Conservation (phyloP, 1,140 invertebrate genomes). For the Trachelipus rathkii region DNA sequence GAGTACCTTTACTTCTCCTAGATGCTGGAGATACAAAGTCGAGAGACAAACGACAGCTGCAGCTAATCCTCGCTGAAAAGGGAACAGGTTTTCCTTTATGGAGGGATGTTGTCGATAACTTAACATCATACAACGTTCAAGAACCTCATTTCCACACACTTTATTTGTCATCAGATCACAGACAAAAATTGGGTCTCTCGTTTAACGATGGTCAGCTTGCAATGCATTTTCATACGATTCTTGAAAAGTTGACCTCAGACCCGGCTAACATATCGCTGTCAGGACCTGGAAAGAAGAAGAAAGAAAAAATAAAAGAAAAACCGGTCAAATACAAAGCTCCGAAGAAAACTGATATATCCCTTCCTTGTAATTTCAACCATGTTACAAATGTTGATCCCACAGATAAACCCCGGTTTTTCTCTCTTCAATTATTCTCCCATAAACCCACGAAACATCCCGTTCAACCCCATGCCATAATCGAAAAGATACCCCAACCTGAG, state of each 20-base stretch:
- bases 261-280: constrained; percentile 75
- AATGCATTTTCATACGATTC: constrained; percentile 58
- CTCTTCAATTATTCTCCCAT: constrained; percentile 55
- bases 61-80: constrained; percentile 72
- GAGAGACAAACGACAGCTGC: constrained; percentile 65
- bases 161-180: constrained; percentile 53
- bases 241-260: constrained; percentile 65
- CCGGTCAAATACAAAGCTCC: constrained; percentile 57
- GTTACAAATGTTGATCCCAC: constrained; percentile 71
- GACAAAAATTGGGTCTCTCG: constrained; percentile 62
- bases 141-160: constrained; percentile 55
- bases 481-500: neutral
- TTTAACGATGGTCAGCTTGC: constrained; percentile 73
- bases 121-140: constrained; percentile 54
- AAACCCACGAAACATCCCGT: neutral
- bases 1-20: constrained; percentile 73
- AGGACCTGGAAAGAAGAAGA: constrained; percentile 45
- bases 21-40: constrained; percentile 70
- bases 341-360: constrained; percentile 75
- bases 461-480: neutral
- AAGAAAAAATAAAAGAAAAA: constrained; percentile 53
- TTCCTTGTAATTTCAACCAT: constrained; percentile 81
- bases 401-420: constrained; percentile 64
- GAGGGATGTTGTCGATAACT: constrained; percentile 71
- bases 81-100: constrained; percentile 81